Conservation (phyloP, 2,888 invertebrate species). For the Aleiodes alternator region DNA sequence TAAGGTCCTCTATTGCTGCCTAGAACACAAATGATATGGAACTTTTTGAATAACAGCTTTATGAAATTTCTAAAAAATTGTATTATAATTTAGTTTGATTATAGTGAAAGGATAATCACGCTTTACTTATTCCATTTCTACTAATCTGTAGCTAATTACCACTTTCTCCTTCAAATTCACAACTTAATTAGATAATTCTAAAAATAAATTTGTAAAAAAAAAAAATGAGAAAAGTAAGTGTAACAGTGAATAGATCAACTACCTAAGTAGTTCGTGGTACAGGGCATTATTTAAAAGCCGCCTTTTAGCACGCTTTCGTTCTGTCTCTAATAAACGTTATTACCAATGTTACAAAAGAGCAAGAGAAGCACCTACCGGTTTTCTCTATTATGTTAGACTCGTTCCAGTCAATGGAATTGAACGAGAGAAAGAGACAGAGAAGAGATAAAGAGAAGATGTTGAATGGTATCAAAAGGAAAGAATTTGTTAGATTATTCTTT, state of each 20-base stretch:
- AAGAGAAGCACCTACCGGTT: not conserved
- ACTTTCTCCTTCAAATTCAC: slow-evolving; percentile 18
- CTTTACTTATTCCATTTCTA: not conserved
- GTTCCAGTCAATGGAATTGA: slow-evolving; percentile 9
- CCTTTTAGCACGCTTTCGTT: not conserved
- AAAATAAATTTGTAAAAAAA: not conserved
- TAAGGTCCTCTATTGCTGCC: not conserved
- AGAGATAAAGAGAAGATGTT: slow-evolving; percentile 39
- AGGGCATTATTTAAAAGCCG: not conserved
- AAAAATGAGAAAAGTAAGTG: not conserved
- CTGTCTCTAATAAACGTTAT: slow-evolving; percentile 10
- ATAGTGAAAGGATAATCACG: slow-evolving; percentile 4
- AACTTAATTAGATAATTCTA: not conserved
- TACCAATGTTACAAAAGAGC: slow-evolving; percentile 5
- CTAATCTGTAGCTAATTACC: slow-evolving; percentile 5
- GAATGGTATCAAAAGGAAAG: slow-evolving; percentile 4
- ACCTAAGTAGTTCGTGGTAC: slow-evolving; percentile 1
- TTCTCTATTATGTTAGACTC: slow-evolving; percentile 21
- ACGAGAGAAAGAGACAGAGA: too few relatives aligned
- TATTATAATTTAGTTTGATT: not conserved
- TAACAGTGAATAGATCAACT: too few relatives aligned
- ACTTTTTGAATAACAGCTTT: slow-evolving; percentile 5
- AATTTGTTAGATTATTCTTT: slow-evolving; percentile 15
- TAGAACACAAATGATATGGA: slow-evolving; percentile 11
- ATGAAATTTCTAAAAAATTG: not conserved